Evolutionary conservation across 2,888 invertebrate species (phyloP).

Genomic region (Ceratothoa steindachneri): DNA sequence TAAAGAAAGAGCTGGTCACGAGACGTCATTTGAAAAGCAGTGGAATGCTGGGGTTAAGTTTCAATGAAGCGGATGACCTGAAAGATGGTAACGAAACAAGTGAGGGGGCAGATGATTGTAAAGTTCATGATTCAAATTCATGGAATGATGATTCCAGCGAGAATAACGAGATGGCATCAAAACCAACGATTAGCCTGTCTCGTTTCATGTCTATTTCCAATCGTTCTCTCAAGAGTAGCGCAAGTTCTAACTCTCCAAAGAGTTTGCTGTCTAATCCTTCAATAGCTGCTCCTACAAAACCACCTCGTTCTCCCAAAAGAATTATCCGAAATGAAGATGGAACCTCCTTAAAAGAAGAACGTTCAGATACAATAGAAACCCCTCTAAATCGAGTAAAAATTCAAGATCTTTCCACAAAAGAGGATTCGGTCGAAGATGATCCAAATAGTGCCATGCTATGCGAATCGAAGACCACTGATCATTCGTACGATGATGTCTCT

Average conservation of each 20-base stretch:
- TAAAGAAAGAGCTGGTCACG: background rate
- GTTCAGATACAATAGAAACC: background rate
- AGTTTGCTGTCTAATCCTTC: background rate
- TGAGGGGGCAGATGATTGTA: background rate
- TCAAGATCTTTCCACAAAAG: background rate
- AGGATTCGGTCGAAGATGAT: background rate
- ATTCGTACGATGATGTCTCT: background rate
- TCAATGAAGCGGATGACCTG: background rate
- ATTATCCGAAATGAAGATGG: too few relatives aligned
- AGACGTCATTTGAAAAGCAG: too few relatives aligned
- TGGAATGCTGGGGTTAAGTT: background rate
- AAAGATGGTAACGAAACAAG: too few relatives aligned
- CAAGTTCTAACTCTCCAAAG: background rate
- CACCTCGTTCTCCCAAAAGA: background rate
- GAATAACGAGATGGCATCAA: background rate
- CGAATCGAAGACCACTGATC: background rate
- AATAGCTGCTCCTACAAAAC: background rate
- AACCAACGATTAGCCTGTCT: background rate
- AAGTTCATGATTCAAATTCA: background rate
- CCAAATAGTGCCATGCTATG: background rate
- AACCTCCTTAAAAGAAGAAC: background rate
- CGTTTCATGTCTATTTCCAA: background rate
- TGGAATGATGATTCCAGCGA: background rate
- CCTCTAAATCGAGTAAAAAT: background rate
- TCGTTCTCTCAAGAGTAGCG: background rate